phyloP scores from a whole-genome alignment of 2,797 vertebrate species.

The Alcedo atthis region DNA sequence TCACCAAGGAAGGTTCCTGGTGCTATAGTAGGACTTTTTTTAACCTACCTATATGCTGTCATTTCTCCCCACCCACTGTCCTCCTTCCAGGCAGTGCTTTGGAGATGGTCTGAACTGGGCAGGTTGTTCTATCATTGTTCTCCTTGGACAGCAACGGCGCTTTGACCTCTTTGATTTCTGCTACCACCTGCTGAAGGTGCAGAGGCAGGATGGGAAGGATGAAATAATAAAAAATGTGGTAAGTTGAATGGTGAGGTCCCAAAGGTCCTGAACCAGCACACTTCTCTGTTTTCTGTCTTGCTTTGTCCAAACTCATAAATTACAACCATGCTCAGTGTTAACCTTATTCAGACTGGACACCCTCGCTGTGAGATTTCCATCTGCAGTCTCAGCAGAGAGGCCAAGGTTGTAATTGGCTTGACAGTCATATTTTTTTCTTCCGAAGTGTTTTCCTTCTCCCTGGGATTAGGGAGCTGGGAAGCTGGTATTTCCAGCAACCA shows the following conservation, averaged over 20 bases:
- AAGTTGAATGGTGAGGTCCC: constrained; percentile 36
- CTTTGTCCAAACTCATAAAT: background rate
- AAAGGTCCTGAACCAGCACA: background rate
- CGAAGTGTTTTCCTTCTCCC: constrained; percentile 14
- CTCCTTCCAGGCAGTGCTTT: constrained; percentile 90
- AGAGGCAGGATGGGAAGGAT: constrained; percentile 97
- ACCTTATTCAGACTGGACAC: background rate
- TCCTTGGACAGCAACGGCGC: constrained; percentile 95
- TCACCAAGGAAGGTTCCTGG: background rate
- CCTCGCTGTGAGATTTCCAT: background rate
- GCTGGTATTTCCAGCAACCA: background rate
- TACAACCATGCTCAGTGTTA: background rate
- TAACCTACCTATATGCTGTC: background rate
- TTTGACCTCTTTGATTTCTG: constrained; percentile 99
- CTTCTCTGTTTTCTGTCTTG: background rate
- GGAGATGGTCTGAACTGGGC: constrained; percentile 98
- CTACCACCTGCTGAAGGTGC: constrained; percentile 97
- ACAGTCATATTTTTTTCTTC: background rate
- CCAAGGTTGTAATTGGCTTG: constrained; percentile 28
- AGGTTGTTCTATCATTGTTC: constrained; percentile 95
- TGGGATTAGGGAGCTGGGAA: background rate
- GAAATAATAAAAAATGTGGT: constrained; percentile 99
- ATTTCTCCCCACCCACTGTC: background rate
- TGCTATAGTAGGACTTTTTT: background rate
- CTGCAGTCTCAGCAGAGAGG: constrained; percentile 21